Evolutionary conservation across 64 coral and sea anemone species (phyloP), one percentile per base, ranked within the genome.

Genomic region (Stichodactyla helianthus): DNA sequence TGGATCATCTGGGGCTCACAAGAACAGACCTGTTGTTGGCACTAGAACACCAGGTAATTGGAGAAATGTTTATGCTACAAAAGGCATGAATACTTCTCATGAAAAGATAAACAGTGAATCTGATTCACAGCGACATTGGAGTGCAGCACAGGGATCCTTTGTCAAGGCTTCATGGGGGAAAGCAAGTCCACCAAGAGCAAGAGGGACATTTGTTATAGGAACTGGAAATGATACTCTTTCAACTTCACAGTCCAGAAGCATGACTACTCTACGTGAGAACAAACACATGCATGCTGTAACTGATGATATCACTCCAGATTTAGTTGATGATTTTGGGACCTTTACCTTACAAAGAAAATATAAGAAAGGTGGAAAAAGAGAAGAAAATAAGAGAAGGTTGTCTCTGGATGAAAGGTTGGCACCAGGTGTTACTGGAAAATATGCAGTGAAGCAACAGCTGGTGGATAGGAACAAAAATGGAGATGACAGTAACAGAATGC

Each of bases 311-410:
- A 55, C 74, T 53, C 55, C 54, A 27, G 89, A 82, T 16, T 77
- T 86, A 14, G 51, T 62, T 26, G 89, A 77, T 64, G 77, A 53
- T 53, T 86, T 89, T 87, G 94, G 85, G 53, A 91, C 88, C 50
- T 83, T 83, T 59, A 83, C 84, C 53, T 83, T 95, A 70, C 87
- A 95, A 53, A 87, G 91, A 63, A 95, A 93, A 50, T 95, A 92
- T 79, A 95, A 89, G 50, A 95, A 63, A 27, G 83, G 70, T 56
- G 51, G 59, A 8, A 63, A 85, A 35, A 85, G 64, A 27, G 51
- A 12, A 51, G 68, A 9, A 23, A 93, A 14, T 83, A 70, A 56
- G 53, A 59, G 10, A 31, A 85, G 27, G 15, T 71, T 64, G 13
- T 84, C 87, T 25, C 77, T 25, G 9, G 51, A 83, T 6, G 86